Evolutionary conservation across 2,888 invertebrate genomes (phyloP), one percentile per base, ranked within the genome.

Genomic region (Choreutis nemorana): DNA sequence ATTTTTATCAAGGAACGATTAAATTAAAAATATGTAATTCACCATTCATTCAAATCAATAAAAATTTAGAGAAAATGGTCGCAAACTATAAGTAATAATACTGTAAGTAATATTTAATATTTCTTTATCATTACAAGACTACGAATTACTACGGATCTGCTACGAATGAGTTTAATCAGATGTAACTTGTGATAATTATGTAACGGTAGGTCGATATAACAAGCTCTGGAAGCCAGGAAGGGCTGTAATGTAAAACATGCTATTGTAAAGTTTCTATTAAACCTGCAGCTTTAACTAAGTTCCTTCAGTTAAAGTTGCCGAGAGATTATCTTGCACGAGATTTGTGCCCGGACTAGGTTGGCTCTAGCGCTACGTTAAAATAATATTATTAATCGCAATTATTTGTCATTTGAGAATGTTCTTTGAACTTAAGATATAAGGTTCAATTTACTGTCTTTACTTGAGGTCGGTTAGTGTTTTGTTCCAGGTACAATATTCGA

Each of bases 281-380:
- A 59, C 45, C 33, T 50, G 40, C 50, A 47, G 52, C 50, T 44
- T 50, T 56, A 56, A 56, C 55, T 59, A 56, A 49, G 55, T 50
- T 50, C 57, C 48, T 50, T 54, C 50, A 58, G 64, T 64, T 67
- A 71, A 72, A 63, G 67, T 64, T 63, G 67, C 49, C 54, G 42
- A n/a, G 48, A 70, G 68, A 75, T 75, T 63, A 75, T 75, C 71
- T 67, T 40, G 48, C 45, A 49, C 50, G 41, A 72, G 70, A 72
- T 71, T 75, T 71, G 65, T 73, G 59, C 58, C 61, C 65, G 43
- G 70, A 58, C 70, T 67, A 67, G 65, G 36, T 66, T 67, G 58
- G 60, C 48, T 63, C 44, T 44, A 36, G 31, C 23, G 11, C 28
- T 25, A 27, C 21, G 30, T 29, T 29, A 23, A n/a, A 28, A 14